These are phyloP conservation scores for Oligia fasciuncula DNA, from an alignment of 2,888 invertebrate species.

Conservation along the genomic window DNA sequence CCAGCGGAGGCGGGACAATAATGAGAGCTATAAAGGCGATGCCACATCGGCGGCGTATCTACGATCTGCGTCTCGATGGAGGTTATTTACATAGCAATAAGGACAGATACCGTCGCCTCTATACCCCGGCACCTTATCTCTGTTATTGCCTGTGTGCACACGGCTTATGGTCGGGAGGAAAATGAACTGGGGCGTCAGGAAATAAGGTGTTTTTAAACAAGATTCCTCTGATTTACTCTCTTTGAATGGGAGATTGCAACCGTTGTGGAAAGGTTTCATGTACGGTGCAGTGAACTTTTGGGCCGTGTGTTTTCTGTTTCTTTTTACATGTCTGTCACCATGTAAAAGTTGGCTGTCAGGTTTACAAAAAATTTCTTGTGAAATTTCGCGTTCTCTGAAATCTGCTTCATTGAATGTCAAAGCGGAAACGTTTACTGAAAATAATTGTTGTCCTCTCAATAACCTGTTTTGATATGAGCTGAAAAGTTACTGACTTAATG, in stretches of 20 bases:
- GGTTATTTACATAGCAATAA: slow-evolving; percentile 89
- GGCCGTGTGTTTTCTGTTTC: not conserved
- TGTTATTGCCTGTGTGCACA: slow-evolving; percentile 85
- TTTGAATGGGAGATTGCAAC: slow-evolving; percentile 72
- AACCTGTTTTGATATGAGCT: not conserved
- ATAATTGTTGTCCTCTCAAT: not conserved
- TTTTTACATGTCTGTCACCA: not conserved
- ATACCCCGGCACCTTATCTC: slow-evolving; percentile 81
- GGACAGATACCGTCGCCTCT: slow-evolving; percentile 82
- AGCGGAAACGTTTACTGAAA: not conserved
- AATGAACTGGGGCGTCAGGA: slow-evolving; percentile 82
- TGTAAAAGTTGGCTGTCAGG: not conserved
- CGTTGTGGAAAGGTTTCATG: slow-evolving; percentile 60
- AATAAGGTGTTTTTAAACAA: slow-evolving; percentile 84
- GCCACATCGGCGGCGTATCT: slow-evolving; percentile 86
- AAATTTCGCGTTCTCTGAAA: not conserved
- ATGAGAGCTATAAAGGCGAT: slow-evolving; percentile 84
- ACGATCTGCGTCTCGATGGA: slow-evolving; percentile 86
- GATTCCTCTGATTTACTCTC: slow-evolving; percentile 77
- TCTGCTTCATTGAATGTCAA: not conserved
- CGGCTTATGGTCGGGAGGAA: slow-evolving; percentile 85
- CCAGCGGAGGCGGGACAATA: slow-evolving; percentile 68
- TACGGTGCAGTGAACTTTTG: slow-evolving; percentile 22
- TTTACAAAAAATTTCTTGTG: not conserved
- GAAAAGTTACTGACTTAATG: not conserved